Evolutionary conservation across 2,888 invertebrate species (phyloP).

Genomic region (Chymomyza amoena): DNA sequence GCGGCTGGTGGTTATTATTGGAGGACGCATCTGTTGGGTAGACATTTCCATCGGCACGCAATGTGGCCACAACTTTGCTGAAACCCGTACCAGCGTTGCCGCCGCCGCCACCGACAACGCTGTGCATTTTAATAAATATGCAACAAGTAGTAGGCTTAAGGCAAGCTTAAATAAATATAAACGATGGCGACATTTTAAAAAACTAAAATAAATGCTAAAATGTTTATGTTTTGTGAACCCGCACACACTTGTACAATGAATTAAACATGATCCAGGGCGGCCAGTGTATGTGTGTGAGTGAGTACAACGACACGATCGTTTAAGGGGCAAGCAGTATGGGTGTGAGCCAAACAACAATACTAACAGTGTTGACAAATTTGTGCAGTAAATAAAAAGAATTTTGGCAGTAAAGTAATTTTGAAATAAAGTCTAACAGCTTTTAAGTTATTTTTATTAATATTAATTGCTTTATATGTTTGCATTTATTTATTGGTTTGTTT

Average conservation of each 20-base stretch:
- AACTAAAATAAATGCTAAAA: slow-evolving; percentile 9
- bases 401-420: neutral
- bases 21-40: slow-evolving; percentile 60
- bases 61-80: slow-evolving; percentile 75
- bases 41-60: slow-evolving; percentile 75
- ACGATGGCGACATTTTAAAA: slow-evolving; percentile 13
- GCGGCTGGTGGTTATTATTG: slow-evolving; percentile 1
- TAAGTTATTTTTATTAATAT: neutral
- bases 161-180: slow-evolving; percentile 40
- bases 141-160: slow-evolving; percentile 28
- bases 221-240: slow-evolving; percentile 34
- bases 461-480: neutral
- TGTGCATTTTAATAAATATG: slow-evolving; percentile 58
- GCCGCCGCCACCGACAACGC: slow-evolving; percentile 51
- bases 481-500: neutral
- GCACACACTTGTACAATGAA: neutral
- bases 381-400: neutral
- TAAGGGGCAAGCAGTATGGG: slow-evolving; percentile 10
- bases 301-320: slow-evolving; percentile 10
- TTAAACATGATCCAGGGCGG: slow-evolving; percentile 9
- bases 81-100: slow-evolving; percentile 17
- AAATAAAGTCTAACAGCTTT: neutral
- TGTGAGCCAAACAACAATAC: neutral
- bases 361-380: neutral
- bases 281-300: slow-evolving; percentile 24